A percentile compares a stretch with the other conserved stretches of the same genome.
Conservation (phyloP, 2,888 invertebrate genomes). For the Flexamia atlantica region DNA sequence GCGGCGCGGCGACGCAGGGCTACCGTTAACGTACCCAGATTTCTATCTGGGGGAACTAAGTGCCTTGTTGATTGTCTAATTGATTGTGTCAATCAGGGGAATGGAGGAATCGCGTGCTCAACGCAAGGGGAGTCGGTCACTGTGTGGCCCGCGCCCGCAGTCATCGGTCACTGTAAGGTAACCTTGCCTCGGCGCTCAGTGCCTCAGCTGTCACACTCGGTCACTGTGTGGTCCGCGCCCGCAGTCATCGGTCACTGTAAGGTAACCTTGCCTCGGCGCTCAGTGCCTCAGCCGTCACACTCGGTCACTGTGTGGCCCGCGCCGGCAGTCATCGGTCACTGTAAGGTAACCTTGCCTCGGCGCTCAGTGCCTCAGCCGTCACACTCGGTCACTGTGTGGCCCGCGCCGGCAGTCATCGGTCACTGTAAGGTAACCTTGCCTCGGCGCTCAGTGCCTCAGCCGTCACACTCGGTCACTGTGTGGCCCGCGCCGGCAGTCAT, state of each 20-base stretch:
- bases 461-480: too few relatives aligned
- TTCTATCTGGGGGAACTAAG: slow-evolving; percentile 43
- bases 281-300: neutral
- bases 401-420: too few relatives aligned
- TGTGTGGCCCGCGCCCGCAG: neutral
- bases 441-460: too few relatives aligned
- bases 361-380: too few relatives aligned
- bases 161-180: slow-evolving; percentile 13
- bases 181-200: neutral
- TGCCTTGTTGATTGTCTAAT: slow-evolving; percentile 57
- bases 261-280: neutral
- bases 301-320: neutral
- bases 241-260: neutral
- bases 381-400: too few relatives aligned
- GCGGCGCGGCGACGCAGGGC: too few relatives aligned
- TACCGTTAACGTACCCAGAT: neutral
- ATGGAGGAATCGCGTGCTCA: slow-evolving; percentile 54
- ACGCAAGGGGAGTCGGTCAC: slow-evolving; percentile 56
- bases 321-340: neutral
- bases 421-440: too few relatives aligned
- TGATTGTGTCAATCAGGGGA: slow-evolving; percentile 54
- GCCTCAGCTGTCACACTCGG: neutral
- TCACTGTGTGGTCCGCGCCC: neutral
- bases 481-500: too few relatives aligned
- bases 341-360: too few relatives aligned